A percentile compares a stretch with the other conserved stretches of the same genome.
phyloP scores from a whole-genome alignment of 2,797 vertebrate species.

The Thunnus albacares region DNA sequence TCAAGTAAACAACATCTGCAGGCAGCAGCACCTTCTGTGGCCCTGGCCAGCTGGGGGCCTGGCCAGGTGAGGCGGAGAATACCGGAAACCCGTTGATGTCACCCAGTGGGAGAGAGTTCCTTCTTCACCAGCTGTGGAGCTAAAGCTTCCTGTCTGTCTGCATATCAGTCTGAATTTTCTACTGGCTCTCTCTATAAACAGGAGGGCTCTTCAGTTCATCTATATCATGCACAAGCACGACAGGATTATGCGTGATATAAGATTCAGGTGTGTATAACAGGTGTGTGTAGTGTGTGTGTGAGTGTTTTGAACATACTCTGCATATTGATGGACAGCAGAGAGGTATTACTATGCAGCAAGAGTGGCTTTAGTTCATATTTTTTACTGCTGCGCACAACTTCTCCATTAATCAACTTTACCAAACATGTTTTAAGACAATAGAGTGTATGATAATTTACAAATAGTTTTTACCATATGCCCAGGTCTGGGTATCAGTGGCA shows the following conservation, averaged over 20 bases:
- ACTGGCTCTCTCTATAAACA: slow-evolving; percentile 8
- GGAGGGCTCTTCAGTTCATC: background rate
- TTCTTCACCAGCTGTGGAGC: slow-evolving; percentile 42
- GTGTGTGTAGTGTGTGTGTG: background rate
- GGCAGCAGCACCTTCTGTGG: slow-evolving; percentile 35
- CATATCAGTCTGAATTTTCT: background rate
- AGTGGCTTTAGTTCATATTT: background rate
- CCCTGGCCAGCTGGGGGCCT: slow-evolving; percentile 35
- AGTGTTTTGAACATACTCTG: background rate
- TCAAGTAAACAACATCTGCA: slow-evolving; percentile 68
- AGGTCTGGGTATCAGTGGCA: no score
- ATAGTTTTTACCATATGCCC: no score
- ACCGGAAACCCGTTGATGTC: slow-evolving; percentile 10
- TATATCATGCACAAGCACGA: background rate
- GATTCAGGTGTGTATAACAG: background rate
- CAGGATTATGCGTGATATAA: background rate
- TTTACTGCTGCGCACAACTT: no score
- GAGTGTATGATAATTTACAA: no score
- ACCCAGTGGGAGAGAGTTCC: slow-evolving; percentile 9
- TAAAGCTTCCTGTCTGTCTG: slow-evolving; percentile 4
- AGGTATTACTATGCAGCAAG: background rate
- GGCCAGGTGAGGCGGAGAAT: slow-evolving; percentile 36
- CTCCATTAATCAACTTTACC: no score
- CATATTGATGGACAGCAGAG: slow-evolving; percentile 6
- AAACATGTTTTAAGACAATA: no score